Conservation (phyloP, 2,797 vertebrate genomes). For the Delichon dasypus region DNA sequence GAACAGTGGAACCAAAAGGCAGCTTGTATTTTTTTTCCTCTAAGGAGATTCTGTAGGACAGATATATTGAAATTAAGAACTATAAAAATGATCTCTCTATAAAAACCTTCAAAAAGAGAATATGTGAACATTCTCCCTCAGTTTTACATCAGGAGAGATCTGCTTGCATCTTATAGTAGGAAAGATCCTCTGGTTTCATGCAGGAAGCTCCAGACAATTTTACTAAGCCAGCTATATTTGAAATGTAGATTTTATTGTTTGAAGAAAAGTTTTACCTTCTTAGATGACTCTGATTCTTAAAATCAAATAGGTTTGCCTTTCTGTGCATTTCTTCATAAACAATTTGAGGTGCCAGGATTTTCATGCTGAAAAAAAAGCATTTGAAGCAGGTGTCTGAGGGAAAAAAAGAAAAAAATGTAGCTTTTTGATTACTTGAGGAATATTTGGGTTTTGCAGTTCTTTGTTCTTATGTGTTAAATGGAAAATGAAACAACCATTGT, state of each 20-base stretch:
- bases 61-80: not conserved
- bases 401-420: not conserved
- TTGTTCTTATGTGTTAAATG: not conserved
- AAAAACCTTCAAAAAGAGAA: not conserved
- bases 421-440: not conserved
- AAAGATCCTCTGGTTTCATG: not conserved
- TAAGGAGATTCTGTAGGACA: not conserved
- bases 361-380: not conserved
- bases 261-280: not conserved
- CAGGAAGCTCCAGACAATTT: not conserved
- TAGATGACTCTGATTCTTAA: not conserved
- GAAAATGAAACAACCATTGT: not conserved
- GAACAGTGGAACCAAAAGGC: not conserved
- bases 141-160: not conserved
- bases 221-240: not conserved
- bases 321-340: not conserved
- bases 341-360: not conserved
- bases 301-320: not conserved
- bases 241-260: constrained; percentile 10
- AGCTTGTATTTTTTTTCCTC: not conserved
- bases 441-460: not conserved
- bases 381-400: constrained; percentile 1
- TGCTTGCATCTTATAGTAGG: not conserved
- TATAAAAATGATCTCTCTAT: not conserved
- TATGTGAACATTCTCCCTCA: not conserved